Base-by-base conservation (phyloP, 2,113 vertebrate species). In the Callorhinus ursinus region DNA sequence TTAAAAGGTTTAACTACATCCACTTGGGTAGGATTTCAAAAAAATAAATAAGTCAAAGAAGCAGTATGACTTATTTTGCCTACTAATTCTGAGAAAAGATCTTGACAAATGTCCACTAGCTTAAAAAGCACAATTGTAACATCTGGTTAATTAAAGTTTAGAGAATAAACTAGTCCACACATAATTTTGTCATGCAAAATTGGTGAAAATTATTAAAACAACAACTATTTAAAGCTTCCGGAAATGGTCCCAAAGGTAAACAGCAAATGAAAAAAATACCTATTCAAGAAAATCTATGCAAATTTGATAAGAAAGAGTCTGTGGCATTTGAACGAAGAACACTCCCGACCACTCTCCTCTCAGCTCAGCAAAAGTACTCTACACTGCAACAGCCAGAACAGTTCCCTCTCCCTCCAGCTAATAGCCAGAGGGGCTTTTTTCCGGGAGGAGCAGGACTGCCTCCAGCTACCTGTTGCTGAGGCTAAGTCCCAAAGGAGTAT, bases 91-190 rank as follows among this genome's bases (percentile, higher is more conserved):
- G 24, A 31, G 39, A 49, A 90, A 81, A 51, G 57, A 93, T 59
- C 65, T 59, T 74, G 24, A 90, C 74, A 36, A 21, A 14, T 42
- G 90, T 90, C 46, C 39, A 69, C n/a, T 88, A 71, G 19, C 42
- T 85, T 80, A 81, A 81, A 82, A 69, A 33, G 36, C 46, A 51
- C 87, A 59, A 86, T 28, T 74, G 11, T 90, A 63, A 80, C 24
- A 36, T 85, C 57, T 85, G 39, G 59, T 82, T 77, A 83, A 92
- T 84, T 90, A 74, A 69, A 88, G 61, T 71, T 88, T 84, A 59
- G 24, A 84, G 21, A 92, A 89, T 71, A 84, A 69, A 57, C 39
- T 77, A 88, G 21, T n/a, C n/a, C 21, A 95, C 9, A 72, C 22
- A 39, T 36, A 71, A 72, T 69, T 83, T 61, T 84, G 51, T 79